Evolutionary conservation across 1,140 invertebrate species (phyloP).

Genomic region (Papilio machaon): DNA sequence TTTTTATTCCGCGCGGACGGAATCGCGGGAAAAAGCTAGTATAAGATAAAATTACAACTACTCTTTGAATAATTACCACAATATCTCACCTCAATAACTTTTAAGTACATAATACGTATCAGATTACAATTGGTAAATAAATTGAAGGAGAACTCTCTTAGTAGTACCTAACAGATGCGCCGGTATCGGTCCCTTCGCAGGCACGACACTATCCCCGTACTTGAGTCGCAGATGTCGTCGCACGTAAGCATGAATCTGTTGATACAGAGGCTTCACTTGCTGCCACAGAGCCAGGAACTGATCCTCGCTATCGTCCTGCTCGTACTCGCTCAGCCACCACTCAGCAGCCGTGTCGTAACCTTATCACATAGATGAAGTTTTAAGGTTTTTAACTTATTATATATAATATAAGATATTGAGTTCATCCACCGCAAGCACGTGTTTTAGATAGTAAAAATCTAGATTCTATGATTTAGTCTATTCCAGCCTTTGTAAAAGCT

Average conservation of each 20-base stretch:
- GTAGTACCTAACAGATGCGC: slow-evolving; percentile 80
- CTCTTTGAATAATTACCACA: too few species aligned
- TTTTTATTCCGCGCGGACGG: too few species aligned
- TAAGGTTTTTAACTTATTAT: neutral
- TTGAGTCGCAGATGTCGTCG: slow-evolving; percentile 86
- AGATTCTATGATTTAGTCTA: too few species aligned
- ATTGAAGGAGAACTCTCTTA: neutral
- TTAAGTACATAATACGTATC: too few species aligned
- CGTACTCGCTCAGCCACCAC: slow-evolving; percentile 80
- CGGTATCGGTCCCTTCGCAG: slow-evolving; percentile 90
- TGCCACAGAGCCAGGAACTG: slow-evolving; percentile 81
- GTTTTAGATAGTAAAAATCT: neutral
- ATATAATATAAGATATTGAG: neutral
- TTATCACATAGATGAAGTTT: slow-evolving; percentile 40
- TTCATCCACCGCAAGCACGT: neutral
- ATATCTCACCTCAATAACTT: too few species aligned
- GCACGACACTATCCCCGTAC: slow-evolving; percentile 87
- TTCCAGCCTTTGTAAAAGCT: too few species aligned
- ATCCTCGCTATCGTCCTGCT: slow-evolving; percentile 78
- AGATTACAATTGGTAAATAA: too few species aligned
- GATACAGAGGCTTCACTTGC: slow-evolving; percentile 90
- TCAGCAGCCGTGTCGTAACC: slow-evolving; percentile 75
- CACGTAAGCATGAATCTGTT: slow-evolving; percentile 94
- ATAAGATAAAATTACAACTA: too few species aligned
- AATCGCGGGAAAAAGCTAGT: too few species aligned